A percentile compares a stretch with the other conserved stretches of the same genome.
These are phyloP conservation scores for Campoletis raptor DNA, from an alignment of 2,888 invertebrate genomes.

Conservation along the genomic window DNA sequence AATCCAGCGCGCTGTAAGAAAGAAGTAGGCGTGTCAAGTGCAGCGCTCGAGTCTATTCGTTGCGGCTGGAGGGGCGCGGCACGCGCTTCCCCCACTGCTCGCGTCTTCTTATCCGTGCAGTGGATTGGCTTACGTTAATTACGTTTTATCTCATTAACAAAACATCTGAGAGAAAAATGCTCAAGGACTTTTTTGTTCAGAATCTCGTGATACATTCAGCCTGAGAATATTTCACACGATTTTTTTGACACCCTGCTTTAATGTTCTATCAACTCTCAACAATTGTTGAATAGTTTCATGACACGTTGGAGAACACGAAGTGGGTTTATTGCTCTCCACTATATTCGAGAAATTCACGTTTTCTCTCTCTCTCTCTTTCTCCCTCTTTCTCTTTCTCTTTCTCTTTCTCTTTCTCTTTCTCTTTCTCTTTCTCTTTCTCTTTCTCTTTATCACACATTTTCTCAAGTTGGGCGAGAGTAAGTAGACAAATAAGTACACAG, in stretches of 20 bases:
- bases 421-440: slow-evolving; percentile 25
- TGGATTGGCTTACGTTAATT: background rate
- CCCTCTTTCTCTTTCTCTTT: slow-evolving; percentile 11
- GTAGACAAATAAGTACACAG: slow-evolving; percentile 56
- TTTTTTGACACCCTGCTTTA: background rate
- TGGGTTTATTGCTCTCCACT: slow-evolving; percentile 53
- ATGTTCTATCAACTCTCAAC: slow-evolving; percentile 14
- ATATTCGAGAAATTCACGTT: slow-evolving; percentile 46
- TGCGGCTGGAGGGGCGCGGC: background rate
- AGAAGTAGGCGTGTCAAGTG: background rate
- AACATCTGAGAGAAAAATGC: background rate
- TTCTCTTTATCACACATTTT: too few relatives aligned
- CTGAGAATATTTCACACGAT: background rate
- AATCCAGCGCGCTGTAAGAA: background rate
- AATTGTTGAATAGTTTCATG: slow-evolving; percentile 44
- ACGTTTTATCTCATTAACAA: background rate
- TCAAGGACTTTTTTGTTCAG: background rate
- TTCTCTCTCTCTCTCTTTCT: slow-evolving; percentile 5
- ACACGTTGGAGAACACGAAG: slow-evolving; percentile 36
- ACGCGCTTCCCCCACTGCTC: background rate
- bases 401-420: background rate
- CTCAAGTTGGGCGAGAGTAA: slow-evolving; percentile 29
- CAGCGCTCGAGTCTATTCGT: background rate
- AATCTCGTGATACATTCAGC: background rate
- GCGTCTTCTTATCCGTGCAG: background rate